These are phyloP conservation scores for Halichoerus grypus DNA, from an alignment of 2,113 vertebrate species.

Conservation along the genomic window DNA sequence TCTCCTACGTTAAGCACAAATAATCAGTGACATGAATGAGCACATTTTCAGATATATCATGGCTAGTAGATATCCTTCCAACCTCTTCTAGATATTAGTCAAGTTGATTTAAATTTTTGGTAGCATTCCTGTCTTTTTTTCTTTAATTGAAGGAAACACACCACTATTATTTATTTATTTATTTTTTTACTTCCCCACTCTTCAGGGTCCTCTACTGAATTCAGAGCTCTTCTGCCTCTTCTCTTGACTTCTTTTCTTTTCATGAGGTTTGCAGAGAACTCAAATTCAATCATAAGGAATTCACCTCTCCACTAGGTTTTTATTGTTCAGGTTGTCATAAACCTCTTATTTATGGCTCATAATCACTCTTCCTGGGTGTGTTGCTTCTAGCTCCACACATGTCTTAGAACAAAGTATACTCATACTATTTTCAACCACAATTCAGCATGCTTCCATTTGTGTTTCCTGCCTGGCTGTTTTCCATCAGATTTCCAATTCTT, in stretches of 20 bases:
- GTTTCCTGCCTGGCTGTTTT: slow-evolving; percentile 77
- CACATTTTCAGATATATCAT: not conserved
- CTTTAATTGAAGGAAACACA: slow-evolving; percentile 14
- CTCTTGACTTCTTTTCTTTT: not conserved
- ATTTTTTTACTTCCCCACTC: not conserved
- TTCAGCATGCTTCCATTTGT: slow-evolving; percentile 67
- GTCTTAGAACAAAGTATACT: slow-evolving; percentile 53
- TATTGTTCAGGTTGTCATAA: slow-evolving; percentile 15
- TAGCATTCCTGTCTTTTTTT: not conserved
- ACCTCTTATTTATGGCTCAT: slow-evolving; percentile 22
- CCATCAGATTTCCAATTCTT: slow-evolving; percentile 58
- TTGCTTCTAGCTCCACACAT: slow-evolving; percentile 61
- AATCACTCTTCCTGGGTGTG: slow-evolving; percentile 53
- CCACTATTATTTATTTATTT: not conserved
- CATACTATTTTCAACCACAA: slow-evolving; percentile 16
- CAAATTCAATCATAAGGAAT: not conserved
- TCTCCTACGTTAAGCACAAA: not conserved
- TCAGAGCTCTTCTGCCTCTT: not conserved
- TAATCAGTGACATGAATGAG: not conserved
- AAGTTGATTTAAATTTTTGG: not conserved
- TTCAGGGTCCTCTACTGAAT: not conserved
- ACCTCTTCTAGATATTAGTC: not conserved
- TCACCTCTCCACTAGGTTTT: not conserved
- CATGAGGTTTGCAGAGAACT: not conserved
- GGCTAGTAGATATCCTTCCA: not conserved